These are phyloP conservation scores for Chymomyza caudatula DNA, from an alignment of 2,888 invertebrate species.

Conservation along the genomic window DNA sequence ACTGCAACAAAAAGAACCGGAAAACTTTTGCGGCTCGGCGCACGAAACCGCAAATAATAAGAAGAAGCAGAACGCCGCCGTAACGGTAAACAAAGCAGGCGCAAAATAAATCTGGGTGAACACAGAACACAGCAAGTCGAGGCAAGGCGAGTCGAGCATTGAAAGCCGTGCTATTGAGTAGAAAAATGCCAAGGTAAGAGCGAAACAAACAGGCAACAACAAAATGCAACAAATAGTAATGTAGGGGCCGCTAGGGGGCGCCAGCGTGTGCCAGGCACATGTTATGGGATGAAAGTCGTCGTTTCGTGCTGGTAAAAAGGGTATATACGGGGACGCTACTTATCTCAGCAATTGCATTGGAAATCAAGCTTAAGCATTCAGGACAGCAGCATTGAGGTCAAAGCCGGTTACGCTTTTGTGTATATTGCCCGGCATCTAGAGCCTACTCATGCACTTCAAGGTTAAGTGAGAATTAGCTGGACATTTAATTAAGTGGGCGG, in stretches of 20 bases:
- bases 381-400: slow-evolving; percentile 8
- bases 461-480: slow-evolving; percentile 58
- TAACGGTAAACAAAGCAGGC: slow-evolving; percentile 1
- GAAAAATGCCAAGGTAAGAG: slow-evolving; percentile 49
- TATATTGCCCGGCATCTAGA: no score
- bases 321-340: not conserved
- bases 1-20: not conserved
- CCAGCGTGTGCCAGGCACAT: not conserved
- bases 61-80: slow-evolving; percentile 19
- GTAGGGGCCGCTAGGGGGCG: not conserved
- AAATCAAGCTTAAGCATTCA: slow-evolving; percentile 5
- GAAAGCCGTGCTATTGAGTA: slow-evolving; percentile 51
- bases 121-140: not conserved
- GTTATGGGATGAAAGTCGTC: not conserved
- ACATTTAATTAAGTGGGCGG: slow-evolving; percentile 68
- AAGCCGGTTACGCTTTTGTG: not conserved
- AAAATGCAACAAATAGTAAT: not conserved
- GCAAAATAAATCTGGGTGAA: slow-evolving; percentile 2
- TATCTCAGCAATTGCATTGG: slow-evolving; percentile 21
- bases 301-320: not conserved
- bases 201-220: not conserved
- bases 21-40: slow-evolving; percentile 24
- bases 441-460: slow-evolving; percentile 28
- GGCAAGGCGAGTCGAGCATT: slow-evolving; percentile 16
- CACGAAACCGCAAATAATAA: slow-evolving; percentile 62